Percentiles rank a stretch among this genome's conserved stretches.
Conservation (phyloP, 2,113 vertebrate species). For the Microtus ochrogaster region DNA sequence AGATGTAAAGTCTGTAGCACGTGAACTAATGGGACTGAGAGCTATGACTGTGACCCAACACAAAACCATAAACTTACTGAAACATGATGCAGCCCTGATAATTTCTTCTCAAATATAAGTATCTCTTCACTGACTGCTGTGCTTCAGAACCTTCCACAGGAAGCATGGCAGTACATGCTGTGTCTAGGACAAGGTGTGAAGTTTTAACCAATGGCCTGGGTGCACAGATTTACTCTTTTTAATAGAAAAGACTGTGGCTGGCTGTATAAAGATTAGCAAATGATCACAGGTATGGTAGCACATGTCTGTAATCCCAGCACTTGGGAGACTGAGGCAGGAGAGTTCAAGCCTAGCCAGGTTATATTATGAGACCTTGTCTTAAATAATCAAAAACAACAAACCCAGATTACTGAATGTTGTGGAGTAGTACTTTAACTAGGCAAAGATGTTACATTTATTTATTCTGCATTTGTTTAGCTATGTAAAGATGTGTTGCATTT, state of each 20-base stretch:
- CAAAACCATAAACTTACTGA: neutral
- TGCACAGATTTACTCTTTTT: neutral
- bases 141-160: conserved; percentile 32
- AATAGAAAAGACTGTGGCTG: conserved; percentile 37
- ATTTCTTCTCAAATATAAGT: neutral
- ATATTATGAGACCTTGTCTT: neutral
- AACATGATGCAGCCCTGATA: neutral
- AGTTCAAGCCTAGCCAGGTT: neutral
- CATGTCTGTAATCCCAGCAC: neutral
- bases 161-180: neutral
- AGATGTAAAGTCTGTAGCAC: neutral
- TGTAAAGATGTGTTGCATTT: neutral
- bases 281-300: neutral
- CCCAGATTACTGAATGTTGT: neutral
- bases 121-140: neutral
- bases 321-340: neutral
- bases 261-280: neutral
- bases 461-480: too few species aligned
- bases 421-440: neutral
- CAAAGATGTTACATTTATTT: neutral
- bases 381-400: conserved; percentile 1
- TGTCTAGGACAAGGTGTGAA: conserved; percentile 4
- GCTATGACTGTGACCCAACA: neutral
- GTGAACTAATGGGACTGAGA: neutral
- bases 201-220: conserved; percentile 9